Evolutionary conservation across 1,140 invertebrate genomes (phyloP).

Genomic region (Drosophila cardini): DNA sequence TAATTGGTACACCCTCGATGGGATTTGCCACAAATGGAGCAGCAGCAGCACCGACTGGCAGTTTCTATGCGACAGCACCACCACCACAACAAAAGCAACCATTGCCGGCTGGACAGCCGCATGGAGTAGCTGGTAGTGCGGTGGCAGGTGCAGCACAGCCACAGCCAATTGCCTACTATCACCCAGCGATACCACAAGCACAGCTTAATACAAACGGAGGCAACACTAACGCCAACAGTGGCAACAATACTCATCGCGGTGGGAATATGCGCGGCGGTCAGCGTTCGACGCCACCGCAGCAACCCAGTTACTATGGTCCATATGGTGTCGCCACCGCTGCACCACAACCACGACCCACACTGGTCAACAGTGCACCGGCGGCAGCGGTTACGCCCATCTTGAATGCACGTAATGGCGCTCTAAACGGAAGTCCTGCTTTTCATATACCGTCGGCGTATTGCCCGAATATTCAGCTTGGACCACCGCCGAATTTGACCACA

Average conservation of each 20-base stretch:
- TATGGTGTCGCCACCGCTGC: conserved; percentile 42
- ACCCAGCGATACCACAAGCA: conserved; percentile 14
- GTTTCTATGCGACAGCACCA: conserved; percentile 41
- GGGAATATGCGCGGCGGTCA: conserved; percentile 49
- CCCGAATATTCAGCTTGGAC: conserved; percentile 37
- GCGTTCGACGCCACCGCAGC: conserved; percentile 54
- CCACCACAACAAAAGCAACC: conserved; percentile 53
- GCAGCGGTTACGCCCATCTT: conserved; percentile 57
- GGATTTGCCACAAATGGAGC: conserved; percentile 53
- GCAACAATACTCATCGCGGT: conserved; percentile 41
- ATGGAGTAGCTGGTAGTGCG: conserved; percentile 32
- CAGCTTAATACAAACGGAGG: conserved; percentile 38
- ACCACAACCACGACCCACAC: conserved; percentile 39
- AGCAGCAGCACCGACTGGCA: conserved; percentile 16
- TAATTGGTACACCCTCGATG: conserved; percentile 55
- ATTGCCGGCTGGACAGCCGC: conserved; percentile 41
- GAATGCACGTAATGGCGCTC: conserved; percentile 39
- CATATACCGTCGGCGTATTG: conserved; percentile 48
- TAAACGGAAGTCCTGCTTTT: conserved; percentile 53
- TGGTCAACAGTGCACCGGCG: conserved; percentile 28
- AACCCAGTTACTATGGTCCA: conserved; percentile 43
- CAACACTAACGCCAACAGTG: conserved; percentile 16
- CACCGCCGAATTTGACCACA: conserved; percentile 32
- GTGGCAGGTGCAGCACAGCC: conserved; percentile 26
- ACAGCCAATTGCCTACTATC: conserved; percentile 41